Evolutionary conservation across 2,888 invertebrate genomes (phyloP), one percentile per base, ranked within the genome.

Genomic region (Congeria kusceri): DNA sequence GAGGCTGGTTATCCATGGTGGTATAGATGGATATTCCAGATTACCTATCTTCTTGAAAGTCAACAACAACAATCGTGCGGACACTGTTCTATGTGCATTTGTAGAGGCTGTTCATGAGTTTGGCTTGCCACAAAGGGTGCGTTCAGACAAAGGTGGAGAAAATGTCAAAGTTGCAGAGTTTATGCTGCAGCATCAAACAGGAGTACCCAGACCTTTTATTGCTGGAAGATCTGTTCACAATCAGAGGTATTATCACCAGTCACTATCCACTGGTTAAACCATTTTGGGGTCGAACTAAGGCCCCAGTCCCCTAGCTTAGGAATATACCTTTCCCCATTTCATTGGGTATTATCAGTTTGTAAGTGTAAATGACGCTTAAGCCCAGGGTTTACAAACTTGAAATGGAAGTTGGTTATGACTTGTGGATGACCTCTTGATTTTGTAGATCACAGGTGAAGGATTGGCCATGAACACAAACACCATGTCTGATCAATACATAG

Each of bases 21-120:
- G 80, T 13, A 77, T 83, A 29, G 82, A 84, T 84, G 84, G 82
- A 1, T 84, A 80, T 65, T 79, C 79, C 9, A 57, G 84, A 32
- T 20, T 79, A 25, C 84, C 83, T 18, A 72, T 84, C 7, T 84
- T 65, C 47, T 29, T 84, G 20, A 66, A 74, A 63, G 72, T 72
- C 3, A 80, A 58, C 46, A 74, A 77, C 44, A 73, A 77, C 66
- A 84, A 84, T 64, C 66, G 23, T 23, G 72, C 80, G 7, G 70
- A 57, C 32, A 80, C 75, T 57, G 84, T 80, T 9, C 64, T 83
- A 13, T n/a, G 46, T 49, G 63, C 53, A 11, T 83, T 84, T 64
- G 25, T 66, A 39, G 66, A 77, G 25, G 82, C 80, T 57, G 75
- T 80, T n/a, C 20, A 67, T n/a, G 25, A 61, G 25, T 84, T 61